Conservation (phyloP, 2,113 vertebrate genomes). For the Lepus timidus region DNA sequence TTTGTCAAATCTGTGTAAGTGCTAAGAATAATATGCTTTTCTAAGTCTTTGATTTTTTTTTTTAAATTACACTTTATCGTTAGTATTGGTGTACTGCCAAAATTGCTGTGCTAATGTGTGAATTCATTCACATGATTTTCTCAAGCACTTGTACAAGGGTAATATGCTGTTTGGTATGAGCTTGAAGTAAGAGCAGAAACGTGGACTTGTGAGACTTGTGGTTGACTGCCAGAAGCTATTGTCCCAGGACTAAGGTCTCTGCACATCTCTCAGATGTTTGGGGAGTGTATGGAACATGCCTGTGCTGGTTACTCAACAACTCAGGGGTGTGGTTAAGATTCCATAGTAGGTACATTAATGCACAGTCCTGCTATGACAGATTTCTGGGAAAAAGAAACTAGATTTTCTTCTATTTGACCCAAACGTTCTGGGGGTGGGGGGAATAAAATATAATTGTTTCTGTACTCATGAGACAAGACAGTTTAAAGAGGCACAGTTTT, state of each 20-base stretch:
- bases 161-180: background rate
- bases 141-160: slow-evolving; percentile 16
- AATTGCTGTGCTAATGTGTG: background rate
- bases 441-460: background rate
- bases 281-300: slow-evolving; percentile 79
- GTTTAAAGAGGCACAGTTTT: background rate
- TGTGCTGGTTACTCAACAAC: slow-evolving; percentile 70
- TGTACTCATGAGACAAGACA: background rate
- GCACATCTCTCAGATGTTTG: slow-evolving; percentile 72
- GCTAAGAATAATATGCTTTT: background rate
- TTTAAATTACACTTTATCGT: background rate
- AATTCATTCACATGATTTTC: slow-evolving; percentile 54
- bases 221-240: slow-evolving; percentile 9
- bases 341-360: slow-evolving; percentile 61
- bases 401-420: slow-evolving; percentile 66
- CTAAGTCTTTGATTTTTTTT: slow-evolving; percentile 35
- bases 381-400: slow-evolving; percentile 20
- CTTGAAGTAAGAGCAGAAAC: background rate
- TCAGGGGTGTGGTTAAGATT: slow-evolving; percentile 80
- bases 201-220: background rate
- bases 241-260: slow-evolving; percentile 69
- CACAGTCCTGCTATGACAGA: background rate
- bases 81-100: background rate
- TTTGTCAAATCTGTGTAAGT: slow-evolving; percentile 8
- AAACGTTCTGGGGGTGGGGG: background rate